Conservation (phyloP, 2,113 vertebrate genomes). For the Gracilinanus agilis region DNA sequence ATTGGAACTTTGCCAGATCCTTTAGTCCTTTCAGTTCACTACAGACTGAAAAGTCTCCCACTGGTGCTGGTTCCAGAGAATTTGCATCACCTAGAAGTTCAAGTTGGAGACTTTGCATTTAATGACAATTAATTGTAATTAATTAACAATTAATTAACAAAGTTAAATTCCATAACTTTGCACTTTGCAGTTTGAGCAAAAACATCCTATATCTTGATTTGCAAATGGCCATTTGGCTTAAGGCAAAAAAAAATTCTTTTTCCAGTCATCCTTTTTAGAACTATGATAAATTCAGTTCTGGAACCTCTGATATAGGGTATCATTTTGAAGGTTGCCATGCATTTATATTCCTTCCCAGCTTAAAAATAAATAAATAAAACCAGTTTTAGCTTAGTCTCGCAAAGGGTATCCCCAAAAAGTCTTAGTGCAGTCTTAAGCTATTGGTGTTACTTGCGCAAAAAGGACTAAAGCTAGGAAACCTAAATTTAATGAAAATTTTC, state of each 20-base stretch:
- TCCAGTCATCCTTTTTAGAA: background rate
- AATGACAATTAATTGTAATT: no score
- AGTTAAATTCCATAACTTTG: background rate
- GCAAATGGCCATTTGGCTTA: background rate
- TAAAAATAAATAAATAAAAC: constrained; percentile 8
- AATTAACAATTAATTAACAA: no score
- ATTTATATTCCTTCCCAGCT: no score
- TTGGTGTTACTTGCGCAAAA: background rate
- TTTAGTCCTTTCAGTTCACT: constrained; percentile 7
- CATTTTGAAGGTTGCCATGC: no score
- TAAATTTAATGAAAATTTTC: constrained; percentile 50
- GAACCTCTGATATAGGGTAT: no score
- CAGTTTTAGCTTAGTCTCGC: constrained; percentile 20
- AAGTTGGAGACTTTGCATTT: constrained; percentile 48
- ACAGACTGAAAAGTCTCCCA: constrained; percentile 16
- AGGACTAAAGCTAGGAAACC: background rate
- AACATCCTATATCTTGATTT: background rate
- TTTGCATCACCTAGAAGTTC: background rate
- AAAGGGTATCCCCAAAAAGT: constrained; percentile 10
- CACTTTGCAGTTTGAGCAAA: background rate
- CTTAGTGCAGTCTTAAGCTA: no score
- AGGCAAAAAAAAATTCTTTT: background rate
- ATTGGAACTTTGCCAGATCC: constrained; percentile 18
- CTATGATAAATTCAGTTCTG: background rate
- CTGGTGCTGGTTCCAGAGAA: constrained; percentile 35